A percentile compares a stretch with the other conserved stretches of the same genome.
Conservation (phyloP, 2,797 vertebrate species). For the Lacerta agilis region DNA sequence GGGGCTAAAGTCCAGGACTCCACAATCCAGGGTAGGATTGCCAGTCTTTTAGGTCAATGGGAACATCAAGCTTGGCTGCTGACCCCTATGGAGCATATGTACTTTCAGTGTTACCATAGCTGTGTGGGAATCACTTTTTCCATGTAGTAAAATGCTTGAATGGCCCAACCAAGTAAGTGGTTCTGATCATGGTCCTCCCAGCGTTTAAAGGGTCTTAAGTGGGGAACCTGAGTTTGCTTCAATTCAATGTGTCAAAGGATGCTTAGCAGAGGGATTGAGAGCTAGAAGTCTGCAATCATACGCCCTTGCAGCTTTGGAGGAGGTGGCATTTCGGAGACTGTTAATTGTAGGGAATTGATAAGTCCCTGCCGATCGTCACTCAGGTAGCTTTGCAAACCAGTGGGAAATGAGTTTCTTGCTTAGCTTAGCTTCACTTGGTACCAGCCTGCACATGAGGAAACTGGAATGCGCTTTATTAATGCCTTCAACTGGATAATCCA, state of each 20-base stretch:
- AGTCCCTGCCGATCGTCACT: background rate
- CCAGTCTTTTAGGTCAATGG: no score
- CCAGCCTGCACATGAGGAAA: constrained; percentile 67
- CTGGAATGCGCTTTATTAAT: constrained; percentile 82
- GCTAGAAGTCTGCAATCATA: background rate
- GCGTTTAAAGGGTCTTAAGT: background rate
- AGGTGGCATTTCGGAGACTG: constrained; percentile 23
- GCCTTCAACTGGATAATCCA: constrained; percentile 81
- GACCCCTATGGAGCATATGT: background rate
- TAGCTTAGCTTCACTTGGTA: constrained; percentile 62
- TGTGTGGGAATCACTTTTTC: background rate
- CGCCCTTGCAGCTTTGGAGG: background rate
- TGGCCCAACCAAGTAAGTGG: background rate
- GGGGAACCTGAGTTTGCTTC: background rate
- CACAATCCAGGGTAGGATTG: no score
- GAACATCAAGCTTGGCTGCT: background rate
- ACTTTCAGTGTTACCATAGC: background rate
- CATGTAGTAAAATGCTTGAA: background rate
- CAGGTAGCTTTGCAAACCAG: constrained; percentile 28
- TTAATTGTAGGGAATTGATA: constrained; percentile 41
- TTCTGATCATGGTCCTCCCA: background rate
- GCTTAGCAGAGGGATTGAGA: background rate
- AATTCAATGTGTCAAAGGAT: background rate
- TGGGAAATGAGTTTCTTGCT: constrained; percentile 56
- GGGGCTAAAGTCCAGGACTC: no score